Conservation (phyloP, 2,888 invertebrate genomes). For the Eustalomyia histrio region DNA sequence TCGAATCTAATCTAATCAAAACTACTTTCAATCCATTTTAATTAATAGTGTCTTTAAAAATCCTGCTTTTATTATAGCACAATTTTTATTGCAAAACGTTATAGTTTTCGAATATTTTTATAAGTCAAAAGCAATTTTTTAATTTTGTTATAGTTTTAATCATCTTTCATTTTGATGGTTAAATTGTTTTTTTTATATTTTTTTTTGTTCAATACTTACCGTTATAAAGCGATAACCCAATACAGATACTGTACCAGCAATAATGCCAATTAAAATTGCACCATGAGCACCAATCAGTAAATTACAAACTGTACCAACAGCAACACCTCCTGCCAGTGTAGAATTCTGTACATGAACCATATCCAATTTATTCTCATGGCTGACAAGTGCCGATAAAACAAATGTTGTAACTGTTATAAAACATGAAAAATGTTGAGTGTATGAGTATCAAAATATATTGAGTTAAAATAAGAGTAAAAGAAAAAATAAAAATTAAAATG, state of each 20-base stretch:
- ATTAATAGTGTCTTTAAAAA: neutral
- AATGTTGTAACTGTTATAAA: slow-evolving; percentile 86
- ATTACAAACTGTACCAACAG: slow-evolving; percentile 91
- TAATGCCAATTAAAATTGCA: slow-evolving; percentile 88
- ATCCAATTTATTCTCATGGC: slow-evolving; percentile 87
- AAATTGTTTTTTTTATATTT: neutral
- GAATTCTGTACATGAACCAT: slow-evolving; percentile 98
- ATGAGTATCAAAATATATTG: neutral
- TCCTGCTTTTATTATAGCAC: neutral
- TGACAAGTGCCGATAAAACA: slow-evolving; percentile 88
- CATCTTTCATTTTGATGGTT: neutral
- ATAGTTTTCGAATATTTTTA: too few species aligned
- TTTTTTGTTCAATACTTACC: slow-evolving; percentile 80
- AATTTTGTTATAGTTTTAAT: neutral
- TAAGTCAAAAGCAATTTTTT: too few species aligned
- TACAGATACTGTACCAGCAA: slow-evolving; percentile 89
- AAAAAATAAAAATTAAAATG: neutral
- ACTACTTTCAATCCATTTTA: too few species aligned
- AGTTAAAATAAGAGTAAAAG: neutral
- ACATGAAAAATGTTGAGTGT: neutral
- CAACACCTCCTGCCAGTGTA: slow-evolving; percentile 95
- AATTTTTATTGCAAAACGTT: too few species aligned
- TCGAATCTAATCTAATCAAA: too few species aligned
- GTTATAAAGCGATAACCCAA: slow-evolving; percentile 88
- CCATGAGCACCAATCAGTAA: slow-evolving; percentile 91